Conservation (phyloP, 2,113 vertebrate species). For the Callopanchax toddi region DNA sequence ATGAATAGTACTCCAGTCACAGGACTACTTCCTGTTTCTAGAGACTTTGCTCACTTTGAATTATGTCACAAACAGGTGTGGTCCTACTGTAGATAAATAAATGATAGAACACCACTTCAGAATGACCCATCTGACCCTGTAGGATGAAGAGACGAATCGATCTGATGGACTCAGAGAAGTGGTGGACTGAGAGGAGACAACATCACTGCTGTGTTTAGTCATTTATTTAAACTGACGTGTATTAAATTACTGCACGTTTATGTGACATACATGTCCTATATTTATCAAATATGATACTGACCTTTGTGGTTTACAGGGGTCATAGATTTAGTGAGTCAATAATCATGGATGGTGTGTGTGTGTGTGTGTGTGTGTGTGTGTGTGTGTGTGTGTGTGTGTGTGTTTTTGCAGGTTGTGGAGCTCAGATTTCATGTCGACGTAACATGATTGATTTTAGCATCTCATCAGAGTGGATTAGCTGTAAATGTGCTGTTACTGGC, state of each 20-base stretch:
- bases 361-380: neutral
- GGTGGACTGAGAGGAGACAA: no score
- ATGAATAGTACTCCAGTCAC: no score
- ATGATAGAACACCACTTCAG: no score
- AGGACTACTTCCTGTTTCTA: no score
- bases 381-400: neutral
- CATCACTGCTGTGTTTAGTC: no score
- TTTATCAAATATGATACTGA: neutral
- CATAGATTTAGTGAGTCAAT: neutral
- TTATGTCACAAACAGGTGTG: no score
- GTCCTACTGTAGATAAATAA: no score
- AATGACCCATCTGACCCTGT: no score
- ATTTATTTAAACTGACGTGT: neutral
- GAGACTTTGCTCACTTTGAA: no score
- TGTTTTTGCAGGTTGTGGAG: neutral
- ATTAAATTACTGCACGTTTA: neutral
- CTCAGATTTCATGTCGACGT: slow-evolving; percentile 3
- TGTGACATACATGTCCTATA: neutral
- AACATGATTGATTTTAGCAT: slow-evolving; percentile 1
- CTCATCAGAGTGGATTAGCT: neutral
- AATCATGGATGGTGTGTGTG: neutral
- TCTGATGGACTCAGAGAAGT: no score
- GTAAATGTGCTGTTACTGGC: neutral
- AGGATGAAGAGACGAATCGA: no score
- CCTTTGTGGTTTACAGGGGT: slow-evolving; percentile 1